Conservation (phyloP, 1,140 invertebrate species). For the Bombus cullumanus region DNA sequence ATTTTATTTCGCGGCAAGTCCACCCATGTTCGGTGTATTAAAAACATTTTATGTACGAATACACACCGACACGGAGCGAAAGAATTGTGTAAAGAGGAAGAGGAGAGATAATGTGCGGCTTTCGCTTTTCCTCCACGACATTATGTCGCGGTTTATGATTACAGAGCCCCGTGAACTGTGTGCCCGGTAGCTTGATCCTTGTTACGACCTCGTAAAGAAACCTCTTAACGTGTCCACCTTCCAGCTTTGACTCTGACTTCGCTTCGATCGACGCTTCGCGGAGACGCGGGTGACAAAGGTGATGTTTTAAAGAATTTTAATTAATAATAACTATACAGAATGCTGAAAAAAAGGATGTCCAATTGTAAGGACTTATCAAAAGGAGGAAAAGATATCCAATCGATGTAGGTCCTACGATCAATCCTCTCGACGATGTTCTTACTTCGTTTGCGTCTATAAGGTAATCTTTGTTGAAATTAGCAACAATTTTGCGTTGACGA, state of each 20-base stretch:
- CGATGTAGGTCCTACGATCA: too few relatives aligned
- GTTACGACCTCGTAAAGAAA: conserved; percentile 76
- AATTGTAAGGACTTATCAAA: too few relatives aligned
- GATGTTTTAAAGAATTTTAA: too few relatives aligned
- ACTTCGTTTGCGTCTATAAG: too few relatives aligned
- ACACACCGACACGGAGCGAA: not conserved
- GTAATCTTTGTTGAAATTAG: too few relatives aligned
- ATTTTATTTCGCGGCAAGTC: conserved; percentile 28
- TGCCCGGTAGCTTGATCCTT: conserved; percentile 61
- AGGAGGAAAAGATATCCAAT: too few relatives aligned
- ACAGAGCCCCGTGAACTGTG: conserved; percentile 52
- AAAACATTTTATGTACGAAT: conserved; percentile 58
- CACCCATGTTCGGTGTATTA: conserved; percentile 47
- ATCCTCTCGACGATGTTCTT: too few relatives aligned
- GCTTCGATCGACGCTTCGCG: not conserved
- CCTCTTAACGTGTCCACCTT: conserved; percentile 70
- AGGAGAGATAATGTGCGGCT: conserved; percentile 1
- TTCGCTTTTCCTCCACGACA: conserved; percentile 49
- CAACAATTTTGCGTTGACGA: too few relatives aligned
- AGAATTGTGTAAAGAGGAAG: not conserved
- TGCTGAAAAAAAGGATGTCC: rapidly evolving
- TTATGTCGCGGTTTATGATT: conserved; percentile 71
- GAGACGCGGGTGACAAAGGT: not conserved
- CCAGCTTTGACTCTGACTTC: conserved; percentile 20
- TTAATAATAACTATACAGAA: too few relatives aligned